A percentile compares a stretch with the other conserved stretches of the same genome.
phyloP scores from a whole-genome alignment of 2,888 invertebrate species.

The Petrolisthes manimaculis region DNA sequence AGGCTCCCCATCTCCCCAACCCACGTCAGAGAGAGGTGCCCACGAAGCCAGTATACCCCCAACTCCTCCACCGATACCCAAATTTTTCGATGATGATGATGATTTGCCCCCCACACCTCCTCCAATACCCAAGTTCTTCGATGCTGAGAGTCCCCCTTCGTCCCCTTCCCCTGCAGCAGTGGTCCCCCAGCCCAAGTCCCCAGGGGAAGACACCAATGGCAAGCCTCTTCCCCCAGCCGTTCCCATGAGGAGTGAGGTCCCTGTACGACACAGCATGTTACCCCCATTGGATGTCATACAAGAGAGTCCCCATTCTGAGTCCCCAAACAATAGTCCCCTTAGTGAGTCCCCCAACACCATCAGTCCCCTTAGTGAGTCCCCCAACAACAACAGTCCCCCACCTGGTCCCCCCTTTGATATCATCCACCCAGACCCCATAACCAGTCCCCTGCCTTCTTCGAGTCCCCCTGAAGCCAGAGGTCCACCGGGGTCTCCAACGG shows the following conservation, averaged over 20 bases:
- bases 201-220: not conserved
- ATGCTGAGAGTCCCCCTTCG: conserved; percentile 34
- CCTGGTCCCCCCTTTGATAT: conserved; percentile 38
- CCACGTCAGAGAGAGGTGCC: too few relatives aligned
- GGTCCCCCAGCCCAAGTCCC: not conserved
- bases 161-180: not conserved
- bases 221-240: not conserved
- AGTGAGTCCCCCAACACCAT: conserved; percentile 16
- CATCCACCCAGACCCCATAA: conserved; percentile 26
- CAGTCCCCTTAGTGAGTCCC: conserved; percentile 4
- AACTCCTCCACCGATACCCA: conserved; percentile 43
- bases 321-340: not conserved
- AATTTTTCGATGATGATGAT: conserved; percentile 48
- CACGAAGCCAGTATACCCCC: conserved; percentile 11
- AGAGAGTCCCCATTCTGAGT: conserved; percentile 35
- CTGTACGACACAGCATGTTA: conserved; percentile 18
- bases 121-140: conserved; percentile 53
- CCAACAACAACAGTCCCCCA: conserved; percentile 32
- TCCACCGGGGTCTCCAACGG: not conserved
- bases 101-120: conserved; percentile 48
- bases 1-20: not conserved
- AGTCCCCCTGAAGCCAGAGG: not conserved
- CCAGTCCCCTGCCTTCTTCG: not conserved
- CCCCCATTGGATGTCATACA: conserved; percentile 44
- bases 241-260: conserved; percentile 14